These are phyloP conservation scores for Todiramphus chloris DNA, from an alignment of 2,113 vertebrate species.

Conservation along the genomic window DNA sequence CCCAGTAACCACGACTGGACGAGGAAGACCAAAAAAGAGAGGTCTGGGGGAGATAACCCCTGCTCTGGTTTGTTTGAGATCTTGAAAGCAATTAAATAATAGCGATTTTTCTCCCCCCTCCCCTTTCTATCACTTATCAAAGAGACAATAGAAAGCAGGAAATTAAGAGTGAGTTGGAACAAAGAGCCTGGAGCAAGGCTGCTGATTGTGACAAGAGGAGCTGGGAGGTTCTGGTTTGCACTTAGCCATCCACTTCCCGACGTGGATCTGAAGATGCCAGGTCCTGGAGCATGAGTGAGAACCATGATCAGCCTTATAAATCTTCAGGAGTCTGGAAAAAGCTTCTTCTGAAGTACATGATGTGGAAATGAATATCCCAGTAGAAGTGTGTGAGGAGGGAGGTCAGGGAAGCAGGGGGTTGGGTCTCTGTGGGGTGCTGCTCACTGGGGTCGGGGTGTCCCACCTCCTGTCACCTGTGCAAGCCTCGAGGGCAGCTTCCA, in stretches of 20 bases:
- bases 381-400: neutral
- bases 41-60: neutral
- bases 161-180: conserved; percentile 51
- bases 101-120: neutral
- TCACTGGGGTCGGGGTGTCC: neutral
- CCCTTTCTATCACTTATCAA: neutral
- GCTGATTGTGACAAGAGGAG: neutral
- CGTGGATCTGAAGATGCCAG: neutral
- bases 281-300: neutral
- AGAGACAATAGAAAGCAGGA: conserved; percentile 52
- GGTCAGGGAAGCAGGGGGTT: accelerated
- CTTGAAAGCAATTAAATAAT: conserved; percentile 24
- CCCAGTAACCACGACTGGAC: neutral
- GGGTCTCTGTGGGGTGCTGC: neutral
- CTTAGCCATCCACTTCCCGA: neutral
- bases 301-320: neutral
- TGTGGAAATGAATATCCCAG: neutral
- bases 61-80: neutral
- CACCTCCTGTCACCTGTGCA: accelerated
- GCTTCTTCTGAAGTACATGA: neutral
- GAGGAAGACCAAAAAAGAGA: neutral
- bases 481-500: neutral
- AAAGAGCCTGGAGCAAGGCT: neutral
- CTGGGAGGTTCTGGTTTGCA: neutral
- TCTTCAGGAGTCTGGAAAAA: conserved; percentile 13